Evolutionary conservation across 2,797 vertebrate species (phyloP).

Genomic region (Gymnopithys bicolor): DNA sequence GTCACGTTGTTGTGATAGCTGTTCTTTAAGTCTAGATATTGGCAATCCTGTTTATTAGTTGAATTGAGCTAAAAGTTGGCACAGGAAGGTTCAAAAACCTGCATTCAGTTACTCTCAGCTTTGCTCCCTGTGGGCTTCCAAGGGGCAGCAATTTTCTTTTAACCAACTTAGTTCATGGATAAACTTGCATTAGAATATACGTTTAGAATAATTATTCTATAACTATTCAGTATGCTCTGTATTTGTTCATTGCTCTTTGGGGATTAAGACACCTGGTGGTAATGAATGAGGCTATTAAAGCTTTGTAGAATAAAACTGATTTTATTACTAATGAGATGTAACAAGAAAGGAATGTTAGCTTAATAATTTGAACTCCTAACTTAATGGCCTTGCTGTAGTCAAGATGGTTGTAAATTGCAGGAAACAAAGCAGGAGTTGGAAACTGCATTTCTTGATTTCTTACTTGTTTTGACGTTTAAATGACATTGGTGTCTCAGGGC

Average conservation of each 20-base stretch:
- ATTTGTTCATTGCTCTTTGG: background rate
- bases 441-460: background rate
- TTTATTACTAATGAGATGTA: slow-evolving; percentile 1
- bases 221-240: background rate
- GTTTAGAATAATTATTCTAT: background rate
- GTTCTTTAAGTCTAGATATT: background rate
- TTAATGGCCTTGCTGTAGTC: background rate
- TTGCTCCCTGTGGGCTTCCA: background rate
- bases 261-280: background rate
- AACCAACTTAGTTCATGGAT: background rate
- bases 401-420: background rate
- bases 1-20: background rate
- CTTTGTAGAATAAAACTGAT: slow-evolving; percentile 19
- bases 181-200: background rate
- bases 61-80: background rate
- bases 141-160: background rate
- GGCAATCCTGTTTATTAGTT: background rate
- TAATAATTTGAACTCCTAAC: background rate
- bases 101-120: background rate
- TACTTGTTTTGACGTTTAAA: background rate
- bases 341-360: background rate
- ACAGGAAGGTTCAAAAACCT: background rate
- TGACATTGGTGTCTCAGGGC: background rate
- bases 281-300: slow-evolving; percentile 14
- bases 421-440: background rate